Conservation (phyloP, 2,113 vertebrate genomes). For the Pelobates fuscus region DNA sequence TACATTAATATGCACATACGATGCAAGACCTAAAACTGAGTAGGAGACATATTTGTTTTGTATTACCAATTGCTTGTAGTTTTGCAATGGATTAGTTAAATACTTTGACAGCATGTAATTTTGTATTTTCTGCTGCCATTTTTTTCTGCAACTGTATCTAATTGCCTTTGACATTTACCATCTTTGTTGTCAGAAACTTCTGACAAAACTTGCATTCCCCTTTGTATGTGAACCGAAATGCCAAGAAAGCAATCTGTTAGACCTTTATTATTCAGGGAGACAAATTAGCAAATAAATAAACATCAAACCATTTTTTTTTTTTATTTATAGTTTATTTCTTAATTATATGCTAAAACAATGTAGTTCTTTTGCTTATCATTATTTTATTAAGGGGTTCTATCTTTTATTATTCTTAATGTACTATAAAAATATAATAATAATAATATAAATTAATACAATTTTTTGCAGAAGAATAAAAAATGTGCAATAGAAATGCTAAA, state of each 20-base stretch:
- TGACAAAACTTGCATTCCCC: constrained; percentile 34
- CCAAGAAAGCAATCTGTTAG: constrained; percentile 41
- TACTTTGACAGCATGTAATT: constrained; percentile 21
- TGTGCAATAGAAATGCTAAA: too few species aligned
- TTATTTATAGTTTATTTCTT: too few species aligned
- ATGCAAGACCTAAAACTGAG: neutral
- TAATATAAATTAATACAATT: too few species aligned
- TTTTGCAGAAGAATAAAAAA: too few species aligned
- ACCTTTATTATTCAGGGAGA: constrained; percentile 20
- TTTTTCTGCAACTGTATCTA: constrained; percentile 26
- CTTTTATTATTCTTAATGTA: too few species aligned
- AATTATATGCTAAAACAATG: too few species aligned
- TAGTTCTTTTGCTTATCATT: too few species aligned
- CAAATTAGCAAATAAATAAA: constrained; percentile 1
- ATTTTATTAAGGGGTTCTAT: too few species aligned
- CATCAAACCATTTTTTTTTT: too few species aligned
- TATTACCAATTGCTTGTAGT: neutral
- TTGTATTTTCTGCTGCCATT: constrained; percentile 21
- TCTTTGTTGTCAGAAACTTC: constrained; percentile 35
- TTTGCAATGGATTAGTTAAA: constrained; percentile 12
- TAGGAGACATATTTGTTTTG: constrained; percentile 2
- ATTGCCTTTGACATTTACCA: constrained; percentile 45
- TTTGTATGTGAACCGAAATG: constrained; percentile 41
- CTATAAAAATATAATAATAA: too few species aligned
- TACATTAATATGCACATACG: too few species aligned